Conservation (phyloP, 2,888 invertebrate genomes). For the Salpingus planirostris region DNA sequence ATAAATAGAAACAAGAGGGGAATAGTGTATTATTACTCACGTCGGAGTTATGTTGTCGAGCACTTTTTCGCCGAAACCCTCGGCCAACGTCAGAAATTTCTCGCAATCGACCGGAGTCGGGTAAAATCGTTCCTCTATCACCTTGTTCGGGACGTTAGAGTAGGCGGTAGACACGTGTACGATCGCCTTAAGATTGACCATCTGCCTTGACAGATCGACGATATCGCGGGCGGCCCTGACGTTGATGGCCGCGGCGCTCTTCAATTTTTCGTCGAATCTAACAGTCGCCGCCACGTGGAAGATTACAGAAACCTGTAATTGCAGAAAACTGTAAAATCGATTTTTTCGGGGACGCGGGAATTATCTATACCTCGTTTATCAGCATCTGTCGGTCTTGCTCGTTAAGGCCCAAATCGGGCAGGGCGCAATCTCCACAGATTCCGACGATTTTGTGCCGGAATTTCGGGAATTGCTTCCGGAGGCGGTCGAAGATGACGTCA, state of each 20-base stretch:
- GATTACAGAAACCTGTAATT: constrained; percentile 40
- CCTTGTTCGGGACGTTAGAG: constrained; percentile 41
- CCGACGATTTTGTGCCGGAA: constrained; percentile 51
- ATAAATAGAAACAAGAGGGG: no score
- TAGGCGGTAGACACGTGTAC: constrained; percentile 54
- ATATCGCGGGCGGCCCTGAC: constrained; percentile 60
- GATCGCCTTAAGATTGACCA: constrained; percentile 51
- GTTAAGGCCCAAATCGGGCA: constrained; percentile 52
- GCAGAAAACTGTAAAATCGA: no score
- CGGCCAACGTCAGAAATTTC: constrained; percentile 45
- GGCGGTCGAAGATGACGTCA: constrained; percentile 52
- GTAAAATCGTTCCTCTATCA: constrained; percentile 49
- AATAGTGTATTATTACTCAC: constrained; percentile 45
- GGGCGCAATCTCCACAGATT: constrained; percentile 50
- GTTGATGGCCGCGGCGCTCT: constrained; percentile 64
- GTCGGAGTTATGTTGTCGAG: constrained; percentile 47
- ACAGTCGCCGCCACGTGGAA: constrained; percentile 53
- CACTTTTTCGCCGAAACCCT: constrained; percentile 45
- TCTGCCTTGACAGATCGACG: constrained; percentile 55
- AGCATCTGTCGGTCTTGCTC: constrained; percentile 47
- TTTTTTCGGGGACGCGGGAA: neutral
- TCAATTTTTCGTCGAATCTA: constrained; percentile 65
- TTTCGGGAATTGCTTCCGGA: constrained; percentile 51
- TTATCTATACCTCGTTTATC: constrained; percentile 39
- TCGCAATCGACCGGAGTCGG: constrained; percentile 45